These are phyloP conservation scores for Bujurquina vittata DNA, from an alignment of 2,113 vertebrate genomes.

Conservation along the genomic window DNA sequence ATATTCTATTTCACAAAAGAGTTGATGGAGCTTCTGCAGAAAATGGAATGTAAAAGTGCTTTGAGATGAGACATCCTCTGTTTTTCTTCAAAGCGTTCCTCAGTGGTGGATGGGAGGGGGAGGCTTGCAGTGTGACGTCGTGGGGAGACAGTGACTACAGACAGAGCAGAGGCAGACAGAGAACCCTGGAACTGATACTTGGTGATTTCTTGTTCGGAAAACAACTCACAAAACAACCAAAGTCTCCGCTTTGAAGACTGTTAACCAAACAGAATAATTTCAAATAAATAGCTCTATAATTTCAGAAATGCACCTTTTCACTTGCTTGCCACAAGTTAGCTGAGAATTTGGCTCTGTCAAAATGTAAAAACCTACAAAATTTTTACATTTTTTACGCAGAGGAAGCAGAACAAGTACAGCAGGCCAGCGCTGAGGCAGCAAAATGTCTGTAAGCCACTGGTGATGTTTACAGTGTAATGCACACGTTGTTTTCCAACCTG, in stretches of 20 bases:
- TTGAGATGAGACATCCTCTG: constrained; percentile 53
- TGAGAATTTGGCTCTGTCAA: neutral
- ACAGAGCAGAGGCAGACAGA: constrained; percentile 5
- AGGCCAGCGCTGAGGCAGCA: neutral
- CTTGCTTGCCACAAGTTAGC: neutral
- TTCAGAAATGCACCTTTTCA: neutral
- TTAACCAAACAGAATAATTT: neutral
- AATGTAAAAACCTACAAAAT: neutral
- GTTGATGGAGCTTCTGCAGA: constrained; percentile 16
- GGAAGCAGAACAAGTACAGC: neutral
- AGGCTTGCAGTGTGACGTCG: constrained; percentile 1
- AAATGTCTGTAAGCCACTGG: neutral
- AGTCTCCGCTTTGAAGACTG: neutral
- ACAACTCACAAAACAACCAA: neutral
- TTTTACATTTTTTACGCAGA: neutral
- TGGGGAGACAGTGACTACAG: constrained; percentile 12
- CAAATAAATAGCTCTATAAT: neutral
- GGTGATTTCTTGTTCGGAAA: constrained; percentile 17
- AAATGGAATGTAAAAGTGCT: constrained; percentile 53
- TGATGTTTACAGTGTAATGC: neutral
- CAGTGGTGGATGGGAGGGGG: constrained; percentile 16
- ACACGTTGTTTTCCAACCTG: neutral
- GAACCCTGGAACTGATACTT: neutral
- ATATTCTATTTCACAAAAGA: constrained; percentile 18
- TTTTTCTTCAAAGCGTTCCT: constrained; percentile 65